A percentile compares a stretch with the other conserved stretches of the same genome.
Conservation (phyloP, 2,797 vertebrate species). For the Tragelaphus oryx region DNA sequence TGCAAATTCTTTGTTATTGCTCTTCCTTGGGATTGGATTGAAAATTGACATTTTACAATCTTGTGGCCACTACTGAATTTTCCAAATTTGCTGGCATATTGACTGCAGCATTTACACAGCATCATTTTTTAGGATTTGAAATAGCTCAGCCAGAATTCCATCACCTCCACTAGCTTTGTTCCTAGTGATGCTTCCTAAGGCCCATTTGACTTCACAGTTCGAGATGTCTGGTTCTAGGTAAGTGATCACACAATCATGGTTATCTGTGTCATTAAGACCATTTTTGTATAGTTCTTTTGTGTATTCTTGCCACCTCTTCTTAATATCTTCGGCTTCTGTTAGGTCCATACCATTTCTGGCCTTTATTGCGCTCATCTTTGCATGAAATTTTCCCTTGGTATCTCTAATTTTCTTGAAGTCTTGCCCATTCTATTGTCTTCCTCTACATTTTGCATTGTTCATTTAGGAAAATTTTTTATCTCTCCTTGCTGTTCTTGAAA, state of each 20-base stretch:
- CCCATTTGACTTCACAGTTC: not conserved
- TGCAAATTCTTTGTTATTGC: not conserved
- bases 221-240: not conserved
- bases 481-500: not conserved
- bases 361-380: not conserved
- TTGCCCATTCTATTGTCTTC: not conserved
- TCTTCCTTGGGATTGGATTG: not conserved
- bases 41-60: not conserved
- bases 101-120: not conserved
- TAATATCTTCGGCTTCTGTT: not conserved
- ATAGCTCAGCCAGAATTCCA: not conserved
- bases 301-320: not conserved
- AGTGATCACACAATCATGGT: not conserved
- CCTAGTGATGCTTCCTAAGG: not conserved
- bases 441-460: not conserved
- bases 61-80: not conserved
- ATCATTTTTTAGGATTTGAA: not conserved
- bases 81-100: not conserved
- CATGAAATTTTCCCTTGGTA: not conserved
- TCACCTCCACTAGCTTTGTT: not conserved
- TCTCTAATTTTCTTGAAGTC: not conserved
- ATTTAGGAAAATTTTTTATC: not conserved
- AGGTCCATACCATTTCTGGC: not conserved
- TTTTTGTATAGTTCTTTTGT: not conserved
- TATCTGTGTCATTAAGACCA: not conserved